Evolutionary conservation across 2,113 vertebrate species (phyloP).

Genomic region (Grallaria varia): DNA sequence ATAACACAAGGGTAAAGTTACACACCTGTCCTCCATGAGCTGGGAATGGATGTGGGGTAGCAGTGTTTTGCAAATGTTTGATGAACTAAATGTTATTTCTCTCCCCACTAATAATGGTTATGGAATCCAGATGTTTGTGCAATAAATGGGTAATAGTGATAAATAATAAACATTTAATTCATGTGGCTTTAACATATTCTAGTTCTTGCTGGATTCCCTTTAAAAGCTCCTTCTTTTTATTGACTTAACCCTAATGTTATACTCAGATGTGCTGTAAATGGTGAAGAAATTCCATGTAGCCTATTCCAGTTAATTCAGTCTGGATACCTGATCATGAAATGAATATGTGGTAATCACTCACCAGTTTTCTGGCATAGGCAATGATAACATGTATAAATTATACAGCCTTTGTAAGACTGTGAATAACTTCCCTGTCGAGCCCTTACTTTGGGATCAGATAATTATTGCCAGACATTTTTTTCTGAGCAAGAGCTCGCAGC

Average conservation of each 20-base stretch:
- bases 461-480: conserved; percentile 20
- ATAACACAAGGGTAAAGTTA: background rate
- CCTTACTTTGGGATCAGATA: background rate
- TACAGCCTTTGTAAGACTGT: background rate
- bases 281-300: background rate
- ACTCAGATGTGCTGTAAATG: background rate
- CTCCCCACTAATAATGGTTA: background rate
- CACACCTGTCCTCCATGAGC: background rate
- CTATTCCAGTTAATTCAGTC: background rate
- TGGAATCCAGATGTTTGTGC: conserved; percentile 37
- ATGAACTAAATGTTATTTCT: background rate
- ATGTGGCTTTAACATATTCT: background rate
- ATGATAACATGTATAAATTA: conserved; percentile 40
- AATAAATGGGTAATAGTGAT: background rate
- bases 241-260: background rate
- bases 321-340: conserved; percentile 15
- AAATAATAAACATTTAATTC: background rate
- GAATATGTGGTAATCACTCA: background rate
- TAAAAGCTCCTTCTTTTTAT: background rate
- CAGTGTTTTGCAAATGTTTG: background rate
- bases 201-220: background rate
- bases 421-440: background rate
- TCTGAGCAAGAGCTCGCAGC: background rate
- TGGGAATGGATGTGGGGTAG: background rate
- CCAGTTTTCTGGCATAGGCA: background rate